These are phyloP conservation scores for Meloidogyne floridensis DNA, from an alignment of 1,140 invertebrate species.

Conservation along the genomic window DNA sequence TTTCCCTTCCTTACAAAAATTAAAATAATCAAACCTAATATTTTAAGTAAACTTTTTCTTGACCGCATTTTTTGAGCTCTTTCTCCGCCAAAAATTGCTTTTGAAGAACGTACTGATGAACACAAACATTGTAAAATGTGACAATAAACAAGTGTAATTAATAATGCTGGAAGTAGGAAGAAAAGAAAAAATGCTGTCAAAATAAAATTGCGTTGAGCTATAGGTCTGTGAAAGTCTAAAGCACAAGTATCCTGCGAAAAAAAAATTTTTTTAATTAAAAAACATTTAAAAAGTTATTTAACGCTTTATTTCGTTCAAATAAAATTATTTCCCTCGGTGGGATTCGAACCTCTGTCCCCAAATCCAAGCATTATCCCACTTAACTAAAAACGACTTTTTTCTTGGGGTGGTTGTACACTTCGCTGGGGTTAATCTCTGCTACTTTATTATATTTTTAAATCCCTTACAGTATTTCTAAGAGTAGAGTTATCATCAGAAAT, in stretches of 20 bases:
- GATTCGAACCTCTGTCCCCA: too few relatives aligned
- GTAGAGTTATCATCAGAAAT: slow-evolving; percentile 1
- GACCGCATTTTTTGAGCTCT: slow-evolving; percentile 43
- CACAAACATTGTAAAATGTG: slow-evolving; percentile 55
- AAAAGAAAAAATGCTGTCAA: slow-evolving; percentile 46
- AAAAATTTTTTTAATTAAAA: slow-evolving; percentile 26
- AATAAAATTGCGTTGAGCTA: slow-evolving; percentile 52
- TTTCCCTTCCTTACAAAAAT: too few relatives aligned
- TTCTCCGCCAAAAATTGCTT: slow-evolving; percentile 30
- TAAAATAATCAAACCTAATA: slow-evolving; percentile 44
- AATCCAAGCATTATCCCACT: too few relatives aligned
- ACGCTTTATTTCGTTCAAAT: too few relatives aligned
- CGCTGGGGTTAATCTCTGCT: too few relatives aligned
- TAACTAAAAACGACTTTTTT: too few relatives aligned
- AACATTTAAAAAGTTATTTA: too few relatives aligned
- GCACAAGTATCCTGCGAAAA: slow-evolving; percentile 55
- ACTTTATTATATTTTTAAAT: too few relatives aligned
- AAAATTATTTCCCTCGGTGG: too few relatives aligned
- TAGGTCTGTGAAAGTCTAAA: slow-evolving; percentile 43
- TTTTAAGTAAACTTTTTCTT: slow-evolving; percentile 51
- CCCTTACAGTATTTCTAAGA: neutral
- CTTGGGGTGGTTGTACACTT: too few relatives aligned
- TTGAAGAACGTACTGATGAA: slow-evolving; percentile 35
- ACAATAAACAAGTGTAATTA: slow-evolving; percentile 60
- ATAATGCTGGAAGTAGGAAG: slow-evolving; percentile 54